A percentile compares a stretch with the other conserved stretches of the same genome.
phyloP scores from a whole-genome alignment of 2,113 vertebrate genomes.

The Balaeniceps rex region DNA sequence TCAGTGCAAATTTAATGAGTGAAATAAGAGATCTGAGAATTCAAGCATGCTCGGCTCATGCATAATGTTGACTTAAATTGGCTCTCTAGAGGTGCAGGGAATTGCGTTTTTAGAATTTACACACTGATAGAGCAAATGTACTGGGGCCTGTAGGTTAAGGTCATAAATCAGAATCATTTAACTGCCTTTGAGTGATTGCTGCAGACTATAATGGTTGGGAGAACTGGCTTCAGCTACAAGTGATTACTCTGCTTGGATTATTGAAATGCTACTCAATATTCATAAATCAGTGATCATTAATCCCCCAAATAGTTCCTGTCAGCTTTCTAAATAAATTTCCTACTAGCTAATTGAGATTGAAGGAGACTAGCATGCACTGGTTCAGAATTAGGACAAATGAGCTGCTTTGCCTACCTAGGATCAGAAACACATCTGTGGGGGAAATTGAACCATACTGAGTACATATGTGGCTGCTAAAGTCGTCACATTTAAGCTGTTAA shows the following conservation, averaged over 20 bases:
- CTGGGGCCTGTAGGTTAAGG: constrained; percentile 77
- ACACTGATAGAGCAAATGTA: constrained; percentile 77
- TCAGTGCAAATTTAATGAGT: constrained; percentile 80
- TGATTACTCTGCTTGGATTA: constrained; percentile 70
- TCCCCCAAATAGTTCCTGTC: constrained; percentile 80
- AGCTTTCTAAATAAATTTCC: constrained; percentile 78
- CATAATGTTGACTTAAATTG: constrained; percentile 81
- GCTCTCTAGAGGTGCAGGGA: constrained; percentile 75
- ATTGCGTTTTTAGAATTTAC: constrained; percentile 76
- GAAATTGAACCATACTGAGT: background rate
- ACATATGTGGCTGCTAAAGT: background rate
- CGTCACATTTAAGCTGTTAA: background rate
- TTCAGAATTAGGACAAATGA: constrained; percentile 62
- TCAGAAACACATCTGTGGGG: background rate
- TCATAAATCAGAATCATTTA: constrained; percentile 84
- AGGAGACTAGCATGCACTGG: constrained; percentile 59
- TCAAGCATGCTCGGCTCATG: constrained; percentile 73
- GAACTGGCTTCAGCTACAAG: constrained; percentile 62
- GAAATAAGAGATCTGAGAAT: constrained; percentile 81
- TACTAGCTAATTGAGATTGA: constrained; percentile 80
- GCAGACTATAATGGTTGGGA: constrained; percentile 59
- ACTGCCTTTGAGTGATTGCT: constrained; percentile 79
- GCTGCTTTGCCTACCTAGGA: background rate
- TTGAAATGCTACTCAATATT: constrained; percentile 78
- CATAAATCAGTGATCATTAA: constrained; percentile 84